A percentile compares a stretch with the other conserved stretches of the same genome.
phyloP scores from a whole-genome alignment of 2,888 invertebrate genomes.

The Drosophila conformis region DNA sequence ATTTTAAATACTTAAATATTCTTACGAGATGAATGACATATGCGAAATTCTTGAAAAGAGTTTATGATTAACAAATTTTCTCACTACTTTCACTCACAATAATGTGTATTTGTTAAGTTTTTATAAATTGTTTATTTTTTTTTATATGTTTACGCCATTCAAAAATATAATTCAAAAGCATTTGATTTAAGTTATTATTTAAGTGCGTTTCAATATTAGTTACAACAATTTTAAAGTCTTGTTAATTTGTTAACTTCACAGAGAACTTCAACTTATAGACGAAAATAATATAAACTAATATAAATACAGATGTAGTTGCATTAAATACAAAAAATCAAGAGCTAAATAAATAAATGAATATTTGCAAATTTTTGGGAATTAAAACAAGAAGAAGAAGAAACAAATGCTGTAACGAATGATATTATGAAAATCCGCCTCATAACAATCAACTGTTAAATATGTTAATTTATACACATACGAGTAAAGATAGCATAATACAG shows the following conservation, averaged over 20 bases:
- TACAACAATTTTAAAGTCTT: constrained; percentile 19
- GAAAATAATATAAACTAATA: constrained; percentile 7
- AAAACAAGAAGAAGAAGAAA: constrained; percentile 19
- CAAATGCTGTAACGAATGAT: constrained; percentile 77
- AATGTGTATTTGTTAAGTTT: neutral
- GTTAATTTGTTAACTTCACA: constrained; percentile 20
- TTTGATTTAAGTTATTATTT: neutral
- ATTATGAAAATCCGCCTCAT: constrained; percentile 82
- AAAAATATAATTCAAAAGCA: constrained; percentile 7
- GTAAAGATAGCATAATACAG: constrained; percentile 45
- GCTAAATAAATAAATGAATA: constrained; percentile 27
- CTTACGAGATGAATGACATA: constrained; percentile 4
- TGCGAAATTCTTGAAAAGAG: constrained; percentile 11
- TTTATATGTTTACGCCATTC: constrained; percentile 4
- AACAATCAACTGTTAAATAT: constrained; percentile 78
- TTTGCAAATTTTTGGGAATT: constrained; percentile 1
- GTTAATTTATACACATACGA: constrained; percentile 60
- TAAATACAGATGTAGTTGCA: constrained; percentile 49
- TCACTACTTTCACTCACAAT: neutral
- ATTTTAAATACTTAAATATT: constrained; percentile 14
- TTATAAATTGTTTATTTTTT: constrained; percentile 13
- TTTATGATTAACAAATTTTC: neutral
- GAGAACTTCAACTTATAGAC: constrained; percentile 4
- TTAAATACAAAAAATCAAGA: constrained; percentile 32
- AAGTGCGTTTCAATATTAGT: neutral